Conservation (phyloP, 1,140 invertebrate species). For the Sesamia nonagrioides region DNA sequence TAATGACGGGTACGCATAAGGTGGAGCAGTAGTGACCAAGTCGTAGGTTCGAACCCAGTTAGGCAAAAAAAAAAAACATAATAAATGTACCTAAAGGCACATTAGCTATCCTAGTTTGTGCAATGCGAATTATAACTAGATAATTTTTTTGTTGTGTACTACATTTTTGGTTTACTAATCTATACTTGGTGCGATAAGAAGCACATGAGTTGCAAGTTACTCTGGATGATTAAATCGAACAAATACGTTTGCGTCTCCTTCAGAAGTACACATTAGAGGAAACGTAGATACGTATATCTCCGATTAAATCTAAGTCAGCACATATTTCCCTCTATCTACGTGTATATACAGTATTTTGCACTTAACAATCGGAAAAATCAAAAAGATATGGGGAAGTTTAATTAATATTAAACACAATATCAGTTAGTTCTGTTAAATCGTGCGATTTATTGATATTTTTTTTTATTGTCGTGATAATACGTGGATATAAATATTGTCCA, state of each 20-base stretch:
- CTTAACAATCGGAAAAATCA: slow-evolving; percentile 16
- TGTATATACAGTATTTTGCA: slow-evolving; percentile 23
- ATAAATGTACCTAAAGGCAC: too few species aligned
- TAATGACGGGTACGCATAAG: too few species aligned
- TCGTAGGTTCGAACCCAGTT: too few species aligned
- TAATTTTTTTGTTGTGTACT: too few species aligned
- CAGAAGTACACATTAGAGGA: not conserved
- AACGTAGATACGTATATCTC: slow-evolving; percentile 4
- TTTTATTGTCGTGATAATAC: slow-evolving; percentile 14
- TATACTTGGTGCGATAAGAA: too few species aligned
- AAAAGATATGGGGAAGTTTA: not conserved
- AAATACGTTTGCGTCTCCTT: not conserved
- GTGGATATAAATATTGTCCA: not conserved
- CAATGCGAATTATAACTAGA: too few species aligned
- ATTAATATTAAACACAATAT: slow-evolving; percentile 13
- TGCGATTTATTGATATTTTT: slow-evolving; percentile 5
- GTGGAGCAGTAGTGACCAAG: too few species aligned
- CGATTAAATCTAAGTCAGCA: not conserved
- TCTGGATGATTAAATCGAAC: not conserved
- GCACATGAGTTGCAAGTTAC: not conserved
- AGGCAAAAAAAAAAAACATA: too few species aligned
- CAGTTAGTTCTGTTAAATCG: slow-evolving; percentile 17
- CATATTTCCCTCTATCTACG: not conserved
- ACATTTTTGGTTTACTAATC: too few species aligned
- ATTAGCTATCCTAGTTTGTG: too few species aligned